These are phyloP conservation scores for Coturnix japonica DNA, from an alignment of 2,113 vertebrate species.

Conservation along the genomic window DNA sequence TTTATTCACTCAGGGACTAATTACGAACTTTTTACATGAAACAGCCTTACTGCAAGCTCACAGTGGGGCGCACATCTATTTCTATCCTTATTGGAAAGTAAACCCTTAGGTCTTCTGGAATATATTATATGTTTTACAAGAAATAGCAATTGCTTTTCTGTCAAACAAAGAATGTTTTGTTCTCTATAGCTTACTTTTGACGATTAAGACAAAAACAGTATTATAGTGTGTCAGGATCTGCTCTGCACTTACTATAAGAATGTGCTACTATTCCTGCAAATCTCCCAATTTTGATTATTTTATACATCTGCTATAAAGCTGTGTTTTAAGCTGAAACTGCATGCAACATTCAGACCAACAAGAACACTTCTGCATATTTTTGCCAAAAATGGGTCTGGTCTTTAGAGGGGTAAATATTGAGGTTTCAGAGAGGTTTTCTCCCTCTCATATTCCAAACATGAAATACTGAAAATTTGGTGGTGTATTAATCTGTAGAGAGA, in stretches of 20 bases:
- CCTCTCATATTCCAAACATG: slow-evolving; percentile 52
- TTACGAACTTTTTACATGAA: slow-evolving; percentile 95
- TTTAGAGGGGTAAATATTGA: slow-evolving; percentile 63
- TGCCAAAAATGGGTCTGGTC: slow-evolving; percentile 47
- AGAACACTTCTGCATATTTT: slow-evolving; percentile 66
- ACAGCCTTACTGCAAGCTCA: slow-evolving; percentile 83
- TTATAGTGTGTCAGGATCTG: slow-evolving; percentile 31
- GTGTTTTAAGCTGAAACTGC: slow-evolving; percentile 40
- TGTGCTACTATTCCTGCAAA: slow-evolving; percentile 3
- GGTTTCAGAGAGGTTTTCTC: slow-evolving; percentile 41
- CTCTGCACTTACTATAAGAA: neutral
- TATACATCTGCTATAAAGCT: slow-evolving; percentile 20
- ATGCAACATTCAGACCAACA: slow-evolving; percentile 35
- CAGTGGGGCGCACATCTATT: slow-evolving; percentile 77
- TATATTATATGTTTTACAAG: slow-evolving; percentile 89
- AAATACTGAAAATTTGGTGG: slow-evolving; percentile 30
- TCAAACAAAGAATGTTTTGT: slow-evolving; percentile 46
- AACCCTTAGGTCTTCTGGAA: slow-evolving; percentile 94
- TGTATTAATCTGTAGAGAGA: slow-evolving; percentile 49
- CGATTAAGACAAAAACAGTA: slow-evolving; percentile 53
- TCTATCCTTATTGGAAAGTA: slow-evolving; percentile 85
- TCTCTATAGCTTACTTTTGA: slow-evolving; percentile 68
- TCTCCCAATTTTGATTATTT: slow-evolving; percentile 5
- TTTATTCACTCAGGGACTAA: slow-evolving; percentile 99
- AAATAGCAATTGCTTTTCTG: slow-evolving; percentile 65